phyloP scores from a whole-genome alignment of 1,140 invertebrate species.

The Brachionus paranguensis region DNA sequence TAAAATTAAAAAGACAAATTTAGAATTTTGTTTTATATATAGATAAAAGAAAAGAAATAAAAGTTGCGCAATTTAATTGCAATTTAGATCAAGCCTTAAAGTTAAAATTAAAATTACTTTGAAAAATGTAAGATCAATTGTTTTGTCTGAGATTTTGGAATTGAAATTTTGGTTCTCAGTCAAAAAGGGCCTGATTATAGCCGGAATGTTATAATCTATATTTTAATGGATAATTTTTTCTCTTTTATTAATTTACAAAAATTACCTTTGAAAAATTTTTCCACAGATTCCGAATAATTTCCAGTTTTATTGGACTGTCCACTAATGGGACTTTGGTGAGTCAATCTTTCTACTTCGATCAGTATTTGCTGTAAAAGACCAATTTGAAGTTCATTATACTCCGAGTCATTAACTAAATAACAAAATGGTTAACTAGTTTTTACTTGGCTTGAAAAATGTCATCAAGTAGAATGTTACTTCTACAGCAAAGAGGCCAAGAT shows the following conservation, averaged over 20 bases:
- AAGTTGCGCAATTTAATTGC: not conserved
- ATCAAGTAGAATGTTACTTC: not conserved
- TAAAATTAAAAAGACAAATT: not conserved
- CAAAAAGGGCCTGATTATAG: not conserved
- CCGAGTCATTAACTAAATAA: constrained; percentile 22
- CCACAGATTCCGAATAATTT: constrained; percentile 17
- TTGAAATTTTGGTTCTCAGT: not conserved
- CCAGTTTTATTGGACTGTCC: not conserved
- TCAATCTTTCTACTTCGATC: constrained; percentile 21
- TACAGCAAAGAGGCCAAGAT: not conserved
- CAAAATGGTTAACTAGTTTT: not conserved
- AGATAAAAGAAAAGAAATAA: not conserved
- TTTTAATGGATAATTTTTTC: not conserved
- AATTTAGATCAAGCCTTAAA: not conserved
- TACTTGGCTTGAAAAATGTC: not conserved
- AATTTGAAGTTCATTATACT: constrained; percentile 26
- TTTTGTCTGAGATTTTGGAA: not conserved
- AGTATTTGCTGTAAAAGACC: constrained; percentile 14
- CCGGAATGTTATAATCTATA: not conserved
- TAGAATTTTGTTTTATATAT: not conserved
- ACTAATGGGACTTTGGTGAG: not conserved
- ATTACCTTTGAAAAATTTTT: constrained; percentile 35
- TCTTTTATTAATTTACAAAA: not conserved
- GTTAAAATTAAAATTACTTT: not conserved
- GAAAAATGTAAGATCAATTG: not conserved